These are phyloP conservation scores for Varecia variegata DNA, from an alignment of 2,797 vertebrate genomes.

Conservation along the genomic window DNA sequence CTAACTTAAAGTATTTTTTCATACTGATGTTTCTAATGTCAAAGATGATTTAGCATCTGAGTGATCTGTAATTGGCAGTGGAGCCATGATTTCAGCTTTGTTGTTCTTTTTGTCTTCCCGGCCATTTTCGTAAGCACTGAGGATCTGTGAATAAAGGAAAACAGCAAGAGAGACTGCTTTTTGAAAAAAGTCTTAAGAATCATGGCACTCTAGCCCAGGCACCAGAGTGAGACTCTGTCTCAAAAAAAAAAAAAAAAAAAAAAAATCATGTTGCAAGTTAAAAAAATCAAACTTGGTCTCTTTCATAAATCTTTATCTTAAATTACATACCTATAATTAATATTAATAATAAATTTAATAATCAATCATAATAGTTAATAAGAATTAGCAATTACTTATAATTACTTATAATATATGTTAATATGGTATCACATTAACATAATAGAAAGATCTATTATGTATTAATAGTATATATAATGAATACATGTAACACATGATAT, in stretches of 20 bases:
- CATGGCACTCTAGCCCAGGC: no score
- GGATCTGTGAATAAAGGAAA: no score
- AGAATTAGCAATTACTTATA: not conserved
- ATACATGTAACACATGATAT: not conserved
- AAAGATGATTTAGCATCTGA: not conserved
- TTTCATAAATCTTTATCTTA: not conserved
- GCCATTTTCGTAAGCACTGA: accelerated
- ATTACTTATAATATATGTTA: not conserved
- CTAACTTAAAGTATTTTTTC: not conserved
- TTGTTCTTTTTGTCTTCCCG: not conserved
- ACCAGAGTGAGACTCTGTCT: no score
- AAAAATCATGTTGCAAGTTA: not conserved
- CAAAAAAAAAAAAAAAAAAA: no score
- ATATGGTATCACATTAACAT: not conserved
- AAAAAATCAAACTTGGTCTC: not conserved
- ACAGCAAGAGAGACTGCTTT: not conserved
- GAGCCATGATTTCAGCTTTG: accelerated
- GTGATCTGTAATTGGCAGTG: accelerated
- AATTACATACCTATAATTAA: not conserved
- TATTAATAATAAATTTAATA: not conserved
- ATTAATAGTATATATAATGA: not conserved
- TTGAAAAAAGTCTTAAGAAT: not conserved
- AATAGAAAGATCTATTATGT: not conserved
- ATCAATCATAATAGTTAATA: not conserved
- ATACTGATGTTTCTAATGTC: not conserved